Base-by-base conservation (phyloP, 2,797 vertebrate genomes). In the Loris lydekkerianus region DNA sequence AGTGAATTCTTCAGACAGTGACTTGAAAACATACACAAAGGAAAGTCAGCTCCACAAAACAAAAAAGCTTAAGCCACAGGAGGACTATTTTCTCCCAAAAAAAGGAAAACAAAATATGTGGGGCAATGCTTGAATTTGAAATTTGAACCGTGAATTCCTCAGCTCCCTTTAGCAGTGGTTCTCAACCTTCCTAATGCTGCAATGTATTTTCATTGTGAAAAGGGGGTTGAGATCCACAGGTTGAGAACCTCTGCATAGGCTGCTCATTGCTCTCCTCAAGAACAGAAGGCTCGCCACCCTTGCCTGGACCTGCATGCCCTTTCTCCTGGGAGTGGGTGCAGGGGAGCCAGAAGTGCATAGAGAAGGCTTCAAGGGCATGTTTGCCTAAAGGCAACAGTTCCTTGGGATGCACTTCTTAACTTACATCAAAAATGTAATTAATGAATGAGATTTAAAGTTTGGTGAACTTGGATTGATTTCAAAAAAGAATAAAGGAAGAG, bases 401-500 rank as follows among this genome's bases (percentile, higher is more conserved):
- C 91, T 46, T 37, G n/a, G 9, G 6, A 63, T 27, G 21, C 10
- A 23, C 69, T 63, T 93, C 40, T 69, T 56, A 83, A 72, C 23
- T 58, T 6, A 20, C 37, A 72, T 82, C 0, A 89, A 89, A 88
- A 60, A 69, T 20, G 21, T 70, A 63, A 65, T 11, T 58, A 43
- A 85, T 58, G n/a, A 67, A 27, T 61, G 46, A 86, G 23, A 89
- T 49, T 70, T 88, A 85, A 21, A 83, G 72, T 70, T 25, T 43
- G 27, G 25, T 86, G 53, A 86, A 7, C 34, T 65, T 40, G 75
- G 69, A 84, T 11, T 77, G 53, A 43, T 70, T 72, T 89, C 73
- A 34, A 82, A 94, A 94, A 67, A 53, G 49, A 49, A 80, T 37
- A 56, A 89, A 97, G 29, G 21, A 65, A 60, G 9, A 83, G 43